Conservation (phyloP, 2,797 vertebrate species). For the Falco cherrug region DNA sequence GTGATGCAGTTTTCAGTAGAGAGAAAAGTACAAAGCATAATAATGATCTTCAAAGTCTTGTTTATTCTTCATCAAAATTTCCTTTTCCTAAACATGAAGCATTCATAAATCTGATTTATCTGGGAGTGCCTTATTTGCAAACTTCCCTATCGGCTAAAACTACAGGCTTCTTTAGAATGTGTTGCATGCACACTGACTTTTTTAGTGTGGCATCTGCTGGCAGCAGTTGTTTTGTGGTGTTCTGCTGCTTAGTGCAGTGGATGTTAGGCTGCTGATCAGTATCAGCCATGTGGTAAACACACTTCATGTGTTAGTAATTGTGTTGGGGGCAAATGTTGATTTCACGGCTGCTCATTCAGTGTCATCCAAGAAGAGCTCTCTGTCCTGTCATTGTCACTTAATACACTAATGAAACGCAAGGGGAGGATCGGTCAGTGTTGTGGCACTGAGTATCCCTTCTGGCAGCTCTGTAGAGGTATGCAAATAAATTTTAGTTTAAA, state of each 20-base stretch:
- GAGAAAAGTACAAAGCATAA: neutral
- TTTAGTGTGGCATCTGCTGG: neutral
- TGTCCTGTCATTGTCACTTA: accelerated
- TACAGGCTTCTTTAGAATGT: neutral
- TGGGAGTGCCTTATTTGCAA: neutral
- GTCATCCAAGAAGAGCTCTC: neutral
- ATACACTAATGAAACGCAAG: accelerated
- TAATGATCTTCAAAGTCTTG: neutral
- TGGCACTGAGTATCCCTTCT: neutral
- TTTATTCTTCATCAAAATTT: neutral
- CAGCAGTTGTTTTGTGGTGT: neutral
- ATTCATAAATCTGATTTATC: neutral
- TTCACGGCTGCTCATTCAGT: neutral
- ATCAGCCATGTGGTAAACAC: neutral
- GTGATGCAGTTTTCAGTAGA: neutral
- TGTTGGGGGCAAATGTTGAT: neutral
- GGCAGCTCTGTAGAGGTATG: neutral
- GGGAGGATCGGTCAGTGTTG: neutral
- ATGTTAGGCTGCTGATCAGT: neutral
- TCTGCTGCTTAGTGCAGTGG: neutral
- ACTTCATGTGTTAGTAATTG: neutral
- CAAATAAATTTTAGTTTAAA: neutral
- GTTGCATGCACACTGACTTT: neutral
- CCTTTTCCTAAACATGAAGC: neutral
- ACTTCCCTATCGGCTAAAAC: neutral